phyloP scores from a whole-genome alignment of 1,140 invertebrate species.

The Saccostrea echinata region DNA sequence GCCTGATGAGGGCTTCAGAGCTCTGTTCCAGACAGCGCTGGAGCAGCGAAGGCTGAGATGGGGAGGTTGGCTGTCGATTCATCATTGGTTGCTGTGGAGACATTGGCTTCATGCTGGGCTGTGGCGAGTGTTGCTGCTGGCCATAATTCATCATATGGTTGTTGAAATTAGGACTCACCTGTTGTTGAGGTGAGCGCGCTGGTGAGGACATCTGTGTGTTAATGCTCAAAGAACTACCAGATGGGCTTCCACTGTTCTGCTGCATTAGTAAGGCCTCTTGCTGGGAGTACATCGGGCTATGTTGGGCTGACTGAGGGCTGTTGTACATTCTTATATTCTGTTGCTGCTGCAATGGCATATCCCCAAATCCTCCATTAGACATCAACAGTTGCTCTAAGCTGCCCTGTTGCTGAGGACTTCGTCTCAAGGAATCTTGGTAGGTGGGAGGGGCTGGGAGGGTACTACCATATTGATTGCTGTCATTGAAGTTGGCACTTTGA shows the following conservation, averaged over 20 bases:
- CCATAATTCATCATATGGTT: slow-evolving; percentile 45
- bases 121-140: slow-evolving; percentile 53
- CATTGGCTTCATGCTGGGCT: slow-evolving; percentile 58
- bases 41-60: slow-evolving; percentile 58
- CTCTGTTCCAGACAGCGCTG: slow-evolving; percentile 65
- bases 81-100: slow-evolving; percentile 58
- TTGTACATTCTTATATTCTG: slow-evolving; percentile 48
- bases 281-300: slow-evolving; percentile 58
- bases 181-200: slow-evolving; percentile 66
- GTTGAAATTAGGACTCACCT: slow-evolving; percentile 66
- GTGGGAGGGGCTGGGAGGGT: slow-evolving; percentile 66
- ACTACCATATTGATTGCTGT: slow-evolving; percentile 52
- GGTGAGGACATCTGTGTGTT: slow-evolving; percentile 67
- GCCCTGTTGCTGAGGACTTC: slow-evolving; percentile 61
- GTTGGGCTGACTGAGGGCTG: slow-evolving; percentile 47
- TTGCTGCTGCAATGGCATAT: slow-evolving; percentile 49
- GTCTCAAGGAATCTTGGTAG: slow-evolving; percentile 59
- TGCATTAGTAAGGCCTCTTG: slow-evolving; percentile 53
- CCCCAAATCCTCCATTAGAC: slow-evolving; percentile 45
- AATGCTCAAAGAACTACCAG: slow-evolving; percentile 59
- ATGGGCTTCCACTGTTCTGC: slow-evolving; percentile 47
- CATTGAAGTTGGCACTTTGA: slow-evolving; percentile 60
- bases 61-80: slow-evolving; percentile 53
- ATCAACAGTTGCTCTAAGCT: slow-evolving; percentile 44
- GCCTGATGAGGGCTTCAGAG: slow-evolving; percentile 71